Base-by-base conservation (phyloP, 2,888 invertebrate genomes). In the Tachina fera region DNA sequence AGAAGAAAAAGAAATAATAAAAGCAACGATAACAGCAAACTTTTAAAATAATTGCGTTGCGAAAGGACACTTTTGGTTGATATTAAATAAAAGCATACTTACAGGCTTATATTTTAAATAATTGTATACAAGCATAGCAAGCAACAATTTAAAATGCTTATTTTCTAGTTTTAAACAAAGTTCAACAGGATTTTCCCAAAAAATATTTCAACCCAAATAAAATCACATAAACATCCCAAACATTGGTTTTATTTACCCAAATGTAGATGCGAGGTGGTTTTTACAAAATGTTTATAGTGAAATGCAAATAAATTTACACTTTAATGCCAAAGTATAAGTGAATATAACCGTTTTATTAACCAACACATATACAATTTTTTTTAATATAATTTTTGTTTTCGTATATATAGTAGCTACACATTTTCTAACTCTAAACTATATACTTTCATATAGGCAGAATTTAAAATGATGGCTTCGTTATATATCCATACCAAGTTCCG, bases 261-360 rank as follows among this genome's bases (percentile, higher is more conserved):
- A 22, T 43, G 5, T 76, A n/a, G 45, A 53, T 13, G 47, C 1
- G 31, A 31, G 31, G 6, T 31, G 9, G 8, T 58, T 19, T 31
- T 51, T 43, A n/a, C 4, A n/a, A 61, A 81, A 51, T 47, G 58
- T 68, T 53, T 61, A 22, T 67, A 39, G 53, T 41, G 16, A 39
- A 9, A 58, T 51, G n/a, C 53, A 47, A 41, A 72, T 14, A 43
- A 19, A 8, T 75, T 53, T 22, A n/a, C 9, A 53, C 68, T 77
- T 72, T 68, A 61, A 67, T 84, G 72, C 51, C 71, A 76, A 77
- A 77, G 51, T 84, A 67, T 72, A 56, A 74, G 51, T 80, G 68
- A 77, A 65, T 72, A 60, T 47, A 80, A 67, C 41, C 72, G 75
- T 19, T n/a, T 22, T 45, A 70, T 45, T 31, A 5, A 49, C 31